Evolutionary conservation across 2,113 vertebrate species (phyloP), one percentile per base, ranked within the genome.

Genomic region (Tachysurus fulvidraco): DNA sequence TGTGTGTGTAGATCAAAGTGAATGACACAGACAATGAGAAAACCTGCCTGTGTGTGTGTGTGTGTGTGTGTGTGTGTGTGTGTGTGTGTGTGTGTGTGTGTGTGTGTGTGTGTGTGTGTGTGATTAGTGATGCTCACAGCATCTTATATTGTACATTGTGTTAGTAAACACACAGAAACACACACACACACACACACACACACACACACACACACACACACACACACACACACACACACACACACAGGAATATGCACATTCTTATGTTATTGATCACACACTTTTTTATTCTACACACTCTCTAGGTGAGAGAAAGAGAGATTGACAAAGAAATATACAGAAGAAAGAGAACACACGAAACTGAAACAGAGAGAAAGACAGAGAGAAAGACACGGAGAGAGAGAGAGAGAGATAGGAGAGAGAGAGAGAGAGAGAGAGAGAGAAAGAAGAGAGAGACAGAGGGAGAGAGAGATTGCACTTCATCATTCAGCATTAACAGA

Each of bases 1-100:
- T 44, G 36, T 93, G 95, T 93, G 85, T 88, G 91, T 93, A 95
- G 95, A 97, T 98, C 97, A 97, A 97, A 97, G 96, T 93, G 94
- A 95, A 95, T 94, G 93, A 92, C 92, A 92, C 77, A 62, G 90
- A 92, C 94, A 93, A 94, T 89, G 92, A 93, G 94, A 95, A 95
- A 95, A 95, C 94, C 93, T 92, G 93, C 88, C 86, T 85, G 88
- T 88, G 81, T 83, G 81, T 67, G 3, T 50, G 46, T 50, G 46
- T 50, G 46, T 50, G 46, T 50, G 46, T 50, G 46, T 50, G 1
- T 50, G 46, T 36, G 36, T 36, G 36, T 36, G 36, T 36, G 36
- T 36, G 36, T 36, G 36, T 85, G 88, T 88, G 81, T 83, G 81
- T 67, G 3, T 50, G 46, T 50, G 46, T 50, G 46, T 50, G 46